Conservation (phyloP, 2,113 vertebrate genomes). For the Anolis carolinensis region DNA sequence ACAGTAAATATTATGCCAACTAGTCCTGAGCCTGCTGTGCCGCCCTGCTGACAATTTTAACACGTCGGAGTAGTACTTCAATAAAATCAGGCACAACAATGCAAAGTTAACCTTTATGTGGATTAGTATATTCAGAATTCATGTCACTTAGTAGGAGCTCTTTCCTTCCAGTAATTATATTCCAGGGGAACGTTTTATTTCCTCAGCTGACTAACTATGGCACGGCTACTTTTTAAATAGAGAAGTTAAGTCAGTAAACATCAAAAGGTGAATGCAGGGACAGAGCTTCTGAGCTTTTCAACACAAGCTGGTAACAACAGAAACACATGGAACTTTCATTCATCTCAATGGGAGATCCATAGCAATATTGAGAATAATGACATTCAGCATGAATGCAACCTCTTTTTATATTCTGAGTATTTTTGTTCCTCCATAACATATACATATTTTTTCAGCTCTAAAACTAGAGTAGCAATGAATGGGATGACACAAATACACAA, state of each 20-base stretch:
- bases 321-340: neutral
- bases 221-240: neutral
- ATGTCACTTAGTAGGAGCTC: rapidly evolving
- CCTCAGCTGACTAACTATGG: neutral
- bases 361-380: neutral
- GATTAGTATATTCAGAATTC: slow-evolving; percentile 1
- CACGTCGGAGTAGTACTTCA: neutral
- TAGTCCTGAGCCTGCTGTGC: neutral
- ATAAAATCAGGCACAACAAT: neutral
- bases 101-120: slow-evolving; percentile 1
- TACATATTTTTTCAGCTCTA: neutral
- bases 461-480: neutral
- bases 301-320: neutral
- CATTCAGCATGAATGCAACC: neutral
- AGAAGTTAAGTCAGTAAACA: neutral
- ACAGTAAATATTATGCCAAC: neutral
- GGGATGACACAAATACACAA: neutral
- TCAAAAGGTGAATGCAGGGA: neutral
- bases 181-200: slow-evolving; percentile 15
- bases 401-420: neutral
- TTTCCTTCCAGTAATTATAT: neutral
- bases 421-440: neutral
- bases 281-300: neutral
- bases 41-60: neutral
- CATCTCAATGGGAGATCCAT: slow-evolving; percentile 1